A percentile compares a stretch with the other conserved stretches of the same genome.
phyloP scores from a whole-genome alignment of 1,140 invertebrate species.

The Drosophila santomea region DNA sequence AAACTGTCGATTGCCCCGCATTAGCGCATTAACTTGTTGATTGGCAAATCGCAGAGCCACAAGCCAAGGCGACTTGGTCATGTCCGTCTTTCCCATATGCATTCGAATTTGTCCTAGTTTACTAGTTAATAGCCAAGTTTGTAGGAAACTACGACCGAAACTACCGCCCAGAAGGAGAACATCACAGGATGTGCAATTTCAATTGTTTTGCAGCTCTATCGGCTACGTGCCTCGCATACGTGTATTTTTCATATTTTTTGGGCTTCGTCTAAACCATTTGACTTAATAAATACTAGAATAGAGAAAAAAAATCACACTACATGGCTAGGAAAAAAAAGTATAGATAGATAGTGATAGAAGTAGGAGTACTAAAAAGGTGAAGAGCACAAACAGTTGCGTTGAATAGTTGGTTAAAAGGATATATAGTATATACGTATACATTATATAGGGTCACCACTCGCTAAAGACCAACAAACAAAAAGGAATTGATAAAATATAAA shows the following conservation, averaged over 20 bases:
- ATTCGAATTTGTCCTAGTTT: too few relatives aligned
- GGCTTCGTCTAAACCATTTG: conserved; percentile 77
- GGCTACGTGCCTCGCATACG: conserved; percentile 59
- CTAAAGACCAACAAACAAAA: conserved; percentile 54
- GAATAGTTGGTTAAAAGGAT: conserved; percentile 18
- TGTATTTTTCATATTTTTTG: conserved; percentile 76
- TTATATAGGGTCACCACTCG: conserved; percentile 59
- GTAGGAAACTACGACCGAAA: too few relatives aligned
- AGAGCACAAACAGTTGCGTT: conserved; percentile 12
- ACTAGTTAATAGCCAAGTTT: not conserved
- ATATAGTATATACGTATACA: conserved; percentile 23
- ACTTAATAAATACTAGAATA: conserved; percentile 76
- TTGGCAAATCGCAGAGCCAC: not conserved
- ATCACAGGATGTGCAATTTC: conserved; percentile 4
- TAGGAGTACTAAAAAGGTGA: conserved; percentile 12
- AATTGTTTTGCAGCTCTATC: conserved; percentile 63
- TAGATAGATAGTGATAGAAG: not conserved
- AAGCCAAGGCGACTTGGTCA: too few relatives aligned
- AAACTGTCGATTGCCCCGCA: conserved; percentile 53
- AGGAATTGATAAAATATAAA: conserved; percentile 9
- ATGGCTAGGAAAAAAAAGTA: conserved; percentile 49
- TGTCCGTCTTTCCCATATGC: too few relatives aligned
- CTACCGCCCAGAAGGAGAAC: not conserved
- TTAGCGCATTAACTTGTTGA: conserved; percentile 45
- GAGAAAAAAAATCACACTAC: conserved; percentile 58